Evolutionary conservation across 2,797 vertebrate species (phyloP).

Genomic region (Rhinogobio ventralis): DNA sequence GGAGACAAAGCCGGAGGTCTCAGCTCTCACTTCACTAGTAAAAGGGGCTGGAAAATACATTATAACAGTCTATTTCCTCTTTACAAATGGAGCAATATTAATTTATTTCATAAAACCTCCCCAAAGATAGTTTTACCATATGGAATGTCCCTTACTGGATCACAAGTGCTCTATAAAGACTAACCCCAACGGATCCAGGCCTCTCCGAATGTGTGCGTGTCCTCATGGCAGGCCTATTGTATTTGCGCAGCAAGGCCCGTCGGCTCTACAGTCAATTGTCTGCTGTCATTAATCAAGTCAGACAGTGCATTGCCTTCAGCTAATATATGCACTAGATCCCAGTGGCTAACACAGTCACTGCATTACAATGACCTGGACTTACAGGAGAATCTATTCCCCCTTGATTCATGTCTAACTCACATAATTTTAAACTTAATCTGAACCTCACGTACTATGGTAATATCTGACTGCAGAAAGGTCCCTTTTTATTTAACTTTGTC

Average conservation of each 20-base stretch:
- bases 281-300: conserved; percentile 73
- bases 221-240: conserved; percentile 60
- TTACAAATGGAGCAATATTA: conserved; percentile 38
- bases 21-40: conserved; percentile 37
- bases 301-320: conserved; percentile 62
- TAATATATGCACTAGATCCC: conserved; percentile 67
- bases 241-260: conserved; percentile 64
- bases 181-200: conserved; percentile 9
- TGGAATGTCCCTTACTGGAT: conserved; percentile 36
- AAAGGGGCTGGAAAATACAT: conserved; percentile 41
- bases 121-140: conserved; percentile 36
- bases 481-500: neutral
- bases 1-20: conserved; percentile 39
- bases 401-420: neutral
- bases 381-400: neutral
- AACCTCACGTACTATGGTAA: neutral
- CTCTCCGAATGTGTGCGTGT: conserved; percentile 24
- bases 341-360: conserved; percentile 57
- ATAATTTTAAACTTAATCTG: neutral
- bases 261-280: conserved; percentile 67
- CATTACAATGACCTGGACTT: conserved; percentile 28
- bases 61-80: conserved; percentile 37
- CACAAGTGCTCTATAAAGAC: conserved; percentile 47
- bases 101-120: conserved; percentile 37
- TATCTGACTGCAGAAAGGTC: neutral